Evolutionary conservation across 1,140 invertebrate genomes (phyloP), one percentile per base, ranked within the genome.

Genomic region (Charaxes varanes): DNA sequence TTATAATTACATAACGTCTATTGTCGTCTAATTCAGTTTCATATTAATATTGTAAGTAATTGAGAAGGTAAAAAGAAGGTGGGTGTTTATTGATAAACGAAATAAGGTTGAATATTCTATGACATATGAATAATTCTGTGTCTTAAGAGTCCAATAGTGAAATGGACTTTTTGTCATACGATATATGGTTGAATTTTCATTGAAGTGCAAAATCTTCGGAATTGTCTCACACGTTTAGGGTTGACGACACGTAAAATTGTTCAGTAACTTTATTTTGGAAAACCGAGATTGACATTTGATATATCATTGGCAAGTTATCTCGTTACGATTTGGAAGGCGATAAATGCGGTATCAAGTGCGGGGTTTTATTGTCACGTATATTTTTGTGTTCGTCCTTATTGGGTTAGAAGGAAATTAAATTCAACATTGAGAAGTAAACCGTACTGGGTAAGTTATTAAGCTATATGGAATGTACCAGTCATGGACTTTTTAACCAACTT

Each of bases 231-330:
- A 71, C 60, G 58, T 62, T 45, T 56, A 57, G 53, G 58, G 59
- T 59, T 66, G 66, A 32, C 50, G 66, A 68, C 61, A 71, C 64
- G 70, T 68, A 71, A 80, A 80, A 80, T 80, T 77, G 72, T 50
- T 51, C 48, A 57, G 65, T 80, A 74, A 80, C 72, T 77, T 72
- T 69, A 77, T 79, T 79, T 79, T 56, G 68, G 62, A 43, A 58
- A 59, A 36, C 50, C 42, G 59, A 65, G 70, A 77, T 80, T 74
- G 70, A 76, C 65, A 62, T 50, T 49, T 56, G 50, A 65, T 71
- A 65, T 65, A 59, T 69, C 52, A 53, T 57, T 52, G 51, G 42
- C 42, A 60, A 53, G 40, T 68, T 62, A 69, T 72, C 57, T 60
- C 34, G 58, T 65, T 62, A 56, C 22, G 44, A 35, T 51, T 58